Base-by-base conservation (phyloP, 2,888 invertebrate genomes). In the Argynnis bischoffii region DNA sequence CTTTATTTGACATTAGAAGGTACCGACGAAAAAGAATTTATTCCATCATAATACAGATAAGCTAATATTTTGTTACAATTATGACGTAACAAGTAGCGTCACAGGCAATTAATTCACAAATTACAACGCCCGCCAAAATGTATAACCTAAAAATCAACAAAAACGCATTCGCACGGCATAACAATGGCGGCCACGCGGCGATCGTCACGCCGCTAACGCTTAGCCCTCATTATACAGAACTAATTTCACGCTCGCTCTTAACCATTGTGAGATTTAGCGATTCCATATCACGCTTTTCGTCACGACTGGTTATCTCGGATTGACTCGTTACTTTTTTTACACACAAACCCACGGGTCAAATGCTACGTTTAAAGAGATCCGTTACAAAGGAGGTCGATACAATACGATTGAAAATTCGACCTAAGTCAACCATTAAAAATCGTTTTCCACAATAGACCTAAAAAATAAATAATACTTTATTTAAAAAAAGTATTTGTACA, bases 401-500 rank as follows among this genome's bases (percentile, higher is more conserved):
- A 69, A 69, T 66, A 41, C 66, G 66, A 71, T 73, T 68, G 65
- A 69, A 71, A 66, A 66, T 70, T 67, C 83, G 74, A 79, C 78
- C 78, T 86, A 88, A 88, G 86, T 90, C 90, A 86, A 89, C 80
- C 91, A 86, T 89, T 81, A 82, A 86, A 82, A 83, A 85, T 78
- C 76, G 77, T 80, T 74, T 75, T 78, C 69, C 76, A 88, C 86
- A 89, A 88, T 82, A 78, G 81, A 75, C 70, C 79, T 83, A 86
- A 87, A 89, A 87, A 87, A 88, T 81, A 84, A 83, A 87, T 86
- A 77, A 78, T 84, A 82, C 35, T 26, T 61, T 51, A 47, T 60
- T 60, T 63, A 63, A 89, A 87, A 87, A 91, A 90, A 90, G 88
- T 91, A 89, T 92, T 92, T 92, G 91, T 92, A 85, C 87, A 90